Conservation (phyloP, 1,140 invertebrate genomes). For the Forficula auricularia region DNA sequence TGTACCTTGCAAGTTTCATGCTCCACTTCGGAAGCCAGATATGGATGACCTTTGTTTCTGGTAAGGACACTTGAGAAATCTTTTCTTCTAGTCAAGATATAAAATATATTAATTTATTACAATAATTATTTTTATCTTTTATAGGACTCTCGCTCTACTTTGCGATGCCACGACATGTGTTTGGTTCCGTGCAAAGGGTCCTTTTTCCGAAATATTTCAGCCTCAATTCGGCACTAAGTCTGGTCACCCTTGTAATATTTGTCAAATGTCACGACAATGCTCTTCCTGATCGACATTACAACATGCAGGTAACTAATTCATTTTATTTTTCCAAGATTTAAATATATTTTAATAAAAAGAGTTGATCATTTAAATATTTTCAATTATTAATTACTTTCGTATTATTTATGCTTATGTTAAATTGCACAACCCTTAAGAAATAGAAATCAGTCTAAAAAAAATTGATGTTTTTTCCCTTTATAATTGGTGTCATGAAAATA, state of each 20-base stretch:
- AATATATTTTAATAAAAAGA: no score
- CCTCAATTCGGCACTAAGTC: constrained; percentile 51
- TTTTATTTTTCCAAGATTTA: neutral
- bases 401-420: no score
- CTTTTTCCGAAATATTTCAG: constrained; percentile 74
- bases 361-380: no score
- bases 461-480: no score
- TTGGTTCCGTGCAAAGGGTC: constrained; percentile 63
- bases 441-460: no score
- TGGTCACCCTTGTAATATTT: constrained; percentile 50
- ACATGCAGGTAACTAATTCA: constrained; percentile 26
- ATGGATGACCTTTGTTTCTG: constrained; percentile 78
- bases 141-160: constrained; percentile 67
- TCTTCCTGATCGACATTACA: constrained; percentile 21
- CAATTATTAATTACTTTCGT: no score
- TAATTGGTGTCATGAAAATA: no score
- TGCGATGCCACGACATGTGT: constrained; percentile 57
- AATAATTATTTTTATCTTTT: constrained; percentile 14
- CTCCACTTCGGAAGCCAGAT: constrained; percentile 64
- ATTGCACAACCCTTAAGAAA: no score
- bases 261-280: constrained; percentile 32
- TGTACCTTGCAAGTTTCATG: constrained; percentile 54
- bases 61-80: constrained; percentile 26
- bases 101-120: constrained; percentile 5
- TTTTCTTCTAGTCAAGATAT: no score